phyloP scores from a whole-genome alignment of 2,797 vertebrate species.

The Sus cebifrons region DNA sequence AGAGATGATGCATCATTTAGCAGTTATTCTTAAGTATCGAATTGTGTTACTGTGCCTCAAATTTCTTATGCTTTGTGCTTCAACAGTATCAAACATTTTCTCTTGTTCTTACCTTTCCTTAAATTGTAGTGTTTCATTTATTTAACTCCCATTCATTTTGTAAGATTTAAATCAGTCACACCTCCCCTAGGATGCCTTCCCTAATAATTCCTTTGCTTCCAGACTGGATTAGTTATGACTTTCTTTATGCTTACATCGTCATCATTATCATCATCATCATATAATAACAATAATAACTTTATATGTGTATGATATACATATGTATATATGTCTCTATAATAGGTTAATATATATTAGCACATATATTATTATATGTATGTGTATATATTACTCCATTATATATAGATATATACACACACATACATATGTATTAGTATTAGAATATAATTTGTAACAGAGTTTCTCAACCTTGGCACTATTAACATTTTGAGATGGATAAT shows the following conservation, averaged over 20 bases:
- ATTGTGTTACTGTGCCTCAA: not conserved
- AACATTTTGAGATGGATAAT: not conserved
- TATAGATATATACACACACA: not conserved
- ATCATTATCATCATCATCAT: too few species aligned
- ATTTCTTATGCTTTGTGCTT: not conserved
- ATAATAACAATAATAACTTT: not conserved
- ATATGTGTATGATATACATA: not conserved
- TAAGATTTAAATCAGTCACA: constrained; percentile 3
- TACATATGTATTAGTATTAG: not conserved
- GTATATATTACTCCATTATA: not conserved
- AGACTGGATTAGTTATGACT: constrained; percentile 16
- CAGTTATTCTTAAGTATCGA: not conserved
- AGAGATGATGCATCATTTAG: constrained; percentile 11
- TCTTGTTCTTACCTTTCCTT: not conserved
- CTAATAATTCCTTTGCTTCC: not conserved
- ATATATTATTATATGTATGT: not conserved
- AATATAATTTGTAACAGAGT: not conserved
- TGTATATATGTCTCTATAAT: not conserved
- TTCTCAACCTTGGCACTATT: not conserved
- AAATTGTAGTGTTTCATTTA: not conserved
- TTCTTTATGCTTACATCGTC: not conserved
- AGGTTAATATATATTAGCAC: not conserved
- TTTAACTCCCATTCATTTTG: not conserved
- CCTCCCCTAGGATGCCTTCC: not conserved
- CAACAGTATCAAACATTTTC: not conserved